Base-by-base conservation (phyloP, 92 coral and sea anemone genomes). In the Epizoanthus illoricatus region DNA sequence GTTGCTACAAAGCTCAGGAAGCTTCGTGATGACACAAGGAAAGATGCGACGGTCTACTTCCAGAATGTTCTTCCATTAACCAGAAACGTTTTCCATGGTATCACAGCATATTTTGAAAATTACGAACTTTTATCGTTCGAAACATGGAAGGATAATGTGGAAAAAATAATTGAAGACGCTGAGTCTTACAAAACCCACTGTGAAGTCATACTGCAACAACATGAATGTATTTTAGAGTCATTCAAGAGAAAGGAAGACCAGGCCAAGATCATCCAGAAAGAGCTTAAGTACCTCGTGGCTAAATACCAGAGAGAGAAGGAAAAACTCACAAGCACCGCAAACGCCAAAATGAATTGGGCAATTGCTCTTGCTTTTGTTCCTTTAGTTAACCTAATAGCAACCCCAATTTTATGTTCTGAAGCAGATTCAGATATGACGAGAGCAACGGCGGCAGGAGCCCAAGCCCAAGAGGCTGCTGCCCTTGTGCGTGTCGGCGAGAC, bases 1-100 rank as follows among this genome's bases (percentile, higher is more conserved):
- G 66, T 80, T 47, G 85, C 90, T 18, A 4, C 1, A 12, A 71
- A 69, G 69, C 88, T 91, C 59, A 49, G 90, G 24, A 62, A 78
- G 63, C 91, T 91, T 69, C 94, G 94, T 12, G 94, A 91, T 67
- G 86, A 84, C 52, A 87, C 94, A 39, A 84, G 85, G 21, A 80
- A 80, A 43, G 91, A 90, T 80, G 91, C 89, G 42, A 49, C 84
- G 52, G 91, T 84, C 65, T 88, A 88, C 76, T 47, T 88, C 1
- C 72, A 84, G 28, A 68, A 80, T 52, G 55, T 90, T 47, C 85
- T 90, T 8, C 93, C 93, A 5, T 28, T 84, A 0, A 84, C 88
- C 74, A 67, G 64, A 65, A 85, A 69, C 61, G 64, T 87, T 36
- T 91, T 87, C 0, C 0, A 80, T 33, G 69, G 74, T 64, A 80